These are phyloP conservation scores for Chaetorhynchus papuensis DNA, from an alignment of 2,113 vertebrate species.

Conservation along the genomic window DNA sequence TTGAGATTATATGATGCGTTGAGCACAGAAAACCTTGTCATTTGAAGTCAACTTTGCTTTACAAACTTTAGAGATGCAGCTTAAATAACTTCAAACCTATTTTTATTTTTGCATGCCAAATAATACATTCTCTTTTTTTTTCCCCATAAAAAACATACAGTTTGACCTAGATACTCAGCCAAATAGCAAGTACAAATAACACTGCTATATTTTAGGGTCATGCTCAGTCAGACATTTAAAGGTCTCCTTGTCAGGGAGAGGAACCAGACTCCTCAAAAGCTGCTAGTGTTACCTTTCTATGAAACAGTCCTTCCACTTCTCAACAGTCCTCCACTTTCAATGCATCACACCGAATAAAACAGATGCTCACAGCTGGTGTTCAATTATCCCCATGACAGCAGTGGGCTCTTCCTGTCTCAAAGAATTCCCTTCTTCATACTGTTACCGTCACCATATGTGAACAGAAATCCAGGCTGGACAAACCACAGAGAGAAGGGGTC, in stretches of 20 bases:
- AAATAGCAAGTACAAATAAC: background rate
- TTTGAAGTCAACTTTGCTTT: background rate
- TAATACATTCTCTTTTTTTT: background rate
- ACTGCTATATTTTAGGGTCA: background rate
- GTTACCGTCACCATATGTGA: background rate
- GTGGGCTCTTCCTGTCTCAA: background rate
- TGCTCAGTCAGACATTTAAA: background rate
- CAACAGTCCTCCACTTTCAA: no score
- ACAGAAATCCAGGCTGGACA: background rate
- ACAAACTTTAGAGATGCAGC: background rate
- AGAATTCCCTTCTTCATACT: background rate
- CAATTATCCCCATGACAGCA: background rate
- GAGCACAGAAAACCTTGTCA: background rate
- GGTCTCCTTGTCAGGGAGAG: background rate
- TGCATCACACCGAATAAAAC: background rate
- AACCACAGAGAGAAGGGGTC: rapidly evolving
- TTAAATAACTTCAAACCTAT: background rate
- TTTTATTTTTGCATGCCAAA: background rate
- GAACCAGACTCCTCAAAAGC: background rate
- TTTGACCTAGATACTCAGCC: background rate
- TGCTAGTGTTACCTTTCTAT: background rate
- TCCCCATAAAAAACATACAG: background rate
- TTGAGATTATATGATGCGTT: background rate
- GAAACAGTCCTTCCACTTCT: background rate
- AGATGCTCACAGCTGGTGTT: background rate